Base-by-base conservation (phyloP, 2,797 vertebrate species). In the Denticeps clupeoides region DNA sequence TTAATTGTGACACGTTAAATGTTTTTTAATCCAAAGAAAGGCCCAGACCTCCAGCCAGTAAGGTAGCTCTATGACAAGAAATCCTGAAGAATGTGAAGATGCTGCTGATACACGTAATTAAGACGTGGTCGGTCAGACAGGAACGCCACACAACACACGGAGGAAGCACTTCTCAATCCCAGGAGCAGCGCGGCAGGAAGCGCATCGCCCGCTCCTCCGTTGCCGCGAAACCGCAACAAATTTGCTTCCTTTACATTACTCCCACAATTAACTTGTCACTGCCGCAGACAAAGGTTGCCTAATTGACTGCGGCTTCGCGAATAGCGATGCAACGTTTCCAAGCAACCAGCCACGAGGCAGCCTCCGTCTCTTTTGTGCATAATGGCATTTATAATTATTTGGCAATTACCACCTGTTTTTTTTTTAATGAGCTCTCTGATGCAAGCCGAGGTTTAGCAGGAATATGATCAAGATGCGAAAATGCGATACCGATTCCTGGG, bases 241-340 rank as follows among this genome's bases (percentile, higher is more conserved):
- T 71, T 68, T 68, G 70, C 65, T 68, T 65, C 63, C 41, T 42
- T 63, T 54, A 60, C 68, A 70, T 69, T 65, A 75, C 75, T 68
- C 64, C 66, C 58, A 70, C 67, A 79, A 82, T 82, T 76, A 77
- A 75, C 71, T 71, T 63, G 62, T 65, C 59, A 57, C 66, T 75
- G 65, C 47, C 27, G 22, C 25, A 31, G 42, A 69, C 60, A 60
- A 45, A 67, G 65, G 58, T 57, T 50, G 45, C 69, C 70, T 80
- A 78, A 83, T 75, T 76, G 71, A 79, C 64, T 71, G 63, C 67
- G 66, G 65, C 67, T 55, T 53, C 56, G 49, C 67, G 66, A 59
- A 57, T 66, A 62, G 59, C 53, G 55, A 58, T 67, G 51, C 56
- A 48, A 48, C 42, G 81, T 82, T 81, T 78, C 79, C 70, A 81